These are phyloP conservation scores for Nymphalis io DNA, from an alignment of 1,140 invertebrate species.

Conservation along the genomic window DNA sequence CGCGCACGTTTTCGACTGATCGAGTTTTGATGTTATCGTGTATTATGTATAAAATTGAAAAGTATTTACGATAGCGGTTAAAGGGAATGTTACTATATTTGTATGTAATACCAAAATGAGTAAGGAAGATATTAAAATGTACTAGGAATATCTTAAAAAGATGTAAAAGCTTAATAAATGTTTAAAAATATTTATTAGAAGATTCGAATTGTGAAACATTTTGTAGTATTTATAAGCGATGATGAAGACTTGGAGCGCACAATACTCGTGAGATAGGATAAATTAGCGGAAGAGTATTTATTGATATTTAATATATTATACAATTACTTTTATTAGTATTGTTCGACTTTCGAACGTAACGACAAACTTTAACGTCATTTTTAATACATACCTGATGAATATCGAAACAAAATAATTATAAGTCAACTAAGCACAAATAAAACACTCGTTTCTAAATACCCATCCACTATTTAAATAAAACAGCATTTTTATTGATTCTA, in stretches of 20 bases:
- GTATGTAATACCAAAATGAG: slow-evolving; percentile 29
- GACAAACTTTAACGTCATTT: background rate
- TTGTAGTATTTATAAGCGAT: slow-evolving; percentile 62
- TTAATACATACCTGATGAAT: slow-evolving; percentile 4
- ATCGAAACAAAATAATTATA: slow-evolving; percentile 17
- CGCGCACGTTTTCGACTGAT: slow-evolving; percentile 55
- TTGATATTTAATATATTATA: slow-evolving; percentile 53
- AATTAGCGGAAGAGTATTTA: slow-evolving; percentile 54
- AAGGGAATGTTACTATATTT: slow-evolving; percentile 14
- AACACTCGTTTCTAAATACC: slow-evolving; percentile 10
- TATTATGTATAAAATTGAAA: slow-evolving; percentile 8
- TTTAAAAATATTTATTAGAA: slow-evolving; percentile 31
- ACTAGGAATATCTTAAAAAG: slow-evolving; percentile 35
- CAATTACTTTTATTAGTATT: slow-evolving; percentile 32
- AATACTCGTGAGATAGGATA: slow-evolving; percentile 74
- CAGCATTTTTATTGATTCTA: slow-evolving; percentile 2
- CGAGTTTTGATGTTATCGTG: slow-evolving; percentile 37
- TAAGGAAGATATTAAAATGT: slow-evolving; percentile 26
- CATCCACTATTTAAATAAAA: slow-evolving; percentile 3
- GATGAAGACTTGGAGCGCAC: slow-evolving; percentile 74
- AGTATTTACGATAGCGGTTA: slow-evolving; percentile 21
- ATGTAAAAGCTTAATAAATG: slow-evolving; percentile 39
- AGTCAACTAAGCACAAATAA: slow-evolving; percentile 10
- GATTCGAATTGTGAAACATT: slow-evolving; percentile 39
- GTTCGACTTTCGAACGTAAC: slow-evolving; percentile 24